phyloP scores from a whole-genome alignment of 1,140 invertebrate genomes.

The Bilobella aurantiaca region DNA sequence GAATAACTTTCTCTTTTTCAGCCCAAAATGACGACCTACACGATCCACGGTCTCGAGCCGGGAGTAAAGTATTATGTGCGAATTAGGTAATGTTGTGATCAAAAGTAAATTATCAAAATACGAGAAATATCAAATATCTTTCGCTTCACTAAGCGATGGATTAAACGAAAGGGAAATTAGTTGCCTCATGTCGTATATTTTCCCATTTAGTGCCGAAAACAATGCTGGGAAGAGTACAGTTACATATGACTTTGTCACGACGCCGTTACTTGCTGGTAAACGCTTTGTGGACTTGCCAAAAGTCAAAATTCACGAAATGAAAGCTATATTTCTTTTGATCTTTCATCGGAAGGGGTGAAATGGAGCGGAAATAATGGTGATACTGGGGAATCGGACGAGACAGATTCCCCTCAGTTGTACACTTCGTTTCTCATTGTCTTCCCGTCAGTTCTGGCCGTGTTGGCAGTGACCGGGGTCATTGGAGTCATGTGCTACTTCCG shows the following conservation, averaged over 20 bases:
- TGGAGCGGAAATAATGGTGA: slow-evolving; percentile 3
- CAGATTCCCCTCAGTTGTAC: slow-evolving; percentile 18
- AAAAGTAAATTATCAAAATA: too few species aligned
- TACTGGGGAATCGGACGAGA: not conserved
- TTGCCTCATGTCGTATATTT: too few species aligned
- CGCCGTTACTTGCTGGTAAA: not conserved
- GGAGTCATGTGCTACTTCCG: slow-evolving; percentile 24
- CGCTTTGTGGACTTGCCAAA: too few species aligned
- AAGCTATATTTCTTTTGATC: too few species aligned
- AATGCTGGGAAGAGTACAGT: slow-evolving; percentile 79
- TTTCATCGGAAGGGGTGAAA: slow-evolving; percentile 5
- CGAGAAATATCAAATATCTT: too few species aligned
- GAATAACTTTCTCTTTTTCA: slow-evolving; percentile 7
- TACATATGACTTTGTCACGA: slow-evolving; percentile 73
- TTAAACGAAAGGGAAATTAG: too few species aligned
- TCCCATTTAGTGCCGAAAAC: slow-evolving; percentile 83
- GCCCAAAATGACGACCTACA: slow-evolving; percentile 50
- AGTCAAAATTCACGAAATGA: too few species aligned
- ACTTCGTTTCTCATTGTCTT: slow-evolving; percentile 29
- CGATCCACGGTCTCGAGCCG: slow-evolving; percentile 64
- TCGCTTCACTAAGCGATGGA: too few species aligned
- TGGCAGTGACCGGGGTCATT: slow-evolving; percentile 26
- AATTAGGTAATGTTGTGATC: too few species aligned
- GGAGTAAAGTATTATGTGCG: slow-evolving; percentile 76
- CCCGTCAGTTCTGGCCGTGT: slow-evolving; percentile 24